Evolutionary conservation across 2,113 vertebrate species (phyloP), one percentile per base, ranked within the genome.

Genomic region (Panthera tigris): DNA sequence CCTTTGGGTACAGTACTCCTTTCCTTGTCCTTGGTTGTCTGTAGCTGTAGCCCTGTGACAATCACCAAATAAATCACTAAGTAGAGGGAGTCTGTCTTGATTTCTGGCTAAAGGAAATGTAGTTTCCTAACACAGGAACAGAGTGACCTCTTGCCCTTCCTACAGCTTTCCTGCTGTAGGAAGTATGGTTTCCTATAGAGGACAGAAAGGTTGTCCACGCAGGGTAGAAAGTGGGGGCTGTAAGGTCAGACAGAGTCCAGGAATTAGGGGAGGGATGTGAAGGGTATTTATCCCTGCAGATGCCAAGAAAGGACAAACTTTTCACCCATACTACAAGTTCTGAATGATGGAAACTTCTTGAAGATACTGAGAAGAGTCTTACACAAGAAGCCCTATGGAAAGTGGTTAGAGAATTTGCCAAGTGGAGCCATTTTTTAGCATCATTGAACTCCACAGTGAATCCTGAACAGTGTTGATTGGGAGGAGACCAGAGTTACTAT

Each of bases 81-180:
- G 16, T 91, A 31, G 85, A 92, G 76, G 68, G 29, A 74, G 5
- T 71, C 33, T 76, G 41, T 45, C 68, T 61, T 65, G 27, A 66
- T 93, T 86, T 96, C 65, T 45, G 63, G 71, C 78, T 69, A 81
- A 91, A 93, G 89, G 78, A 95, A 94, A n/a, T 89, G 18, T 55
- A 48, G 71, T 81, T 87, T 50, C 52, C 55, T 87, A 80, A 88
- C 83, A 86, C 16, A 92, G 92, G 94, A 96, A 79, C 23, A 90
- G 87, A 94, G 8, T 48, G 55, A 74, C 89, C 66, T 94, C 61
- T 52, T 95, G 90, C n/a, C 92, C 79, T 96, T 97, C 90, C 87
- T 87, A 41, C 55, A 85, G 45, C 41, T 92, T 79, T 94, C 71
- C 36, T 95, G 71, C 57, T 15, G 1, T 82, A 83, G 87, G 78